A percentile compares a stretch with the other conserved stretches of the same genome.
Evolutionary conservation across 2,797 vertebrate species (phyloP).

Genomic region (Tolypeutes matacus): DNA sequence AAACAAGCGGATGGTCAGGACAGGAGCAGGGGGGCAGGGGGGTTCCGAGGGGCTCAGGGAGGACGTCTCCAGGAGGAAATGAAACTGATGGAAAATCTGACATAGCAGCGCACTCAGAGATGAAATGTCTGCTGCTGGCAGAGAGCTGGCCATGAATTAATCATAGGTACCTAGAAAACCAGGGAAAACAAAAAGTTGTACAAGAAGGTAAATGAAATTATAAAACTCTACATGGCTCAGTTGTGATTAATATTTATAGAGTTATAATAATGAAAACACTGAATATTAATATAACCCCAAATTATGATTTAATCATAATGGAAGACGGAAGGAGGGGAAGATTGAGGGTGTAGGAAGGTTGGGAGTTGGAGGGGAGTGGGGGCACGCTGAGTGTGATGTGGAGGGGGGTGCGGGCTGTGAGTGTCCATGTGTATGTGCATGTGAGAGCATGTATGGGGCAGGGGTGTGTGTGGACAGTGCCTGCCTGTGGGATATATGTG

Average conservation of each 20-base stretch:
- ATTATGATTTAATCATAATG: conserved; percentile 79
- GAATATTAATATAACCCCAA: conserved; percentile 80
- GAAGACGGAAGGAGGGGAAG: conserved; percentile 34
- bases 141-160: conserved; percentile 76
- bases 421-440: background rate
- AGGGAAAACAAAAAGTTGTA: conserved; percentile 82
- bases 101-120: background rate
- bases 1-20: accelerated
- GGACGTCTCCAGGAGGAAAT: background rate
- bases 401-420: background rate
- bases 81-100: background rate
- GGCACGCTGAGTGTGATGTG: background rate
- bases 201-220: conserved; percentile 85
- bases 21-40: background rate
- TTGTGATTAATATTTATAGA: conserved; percentile 84
- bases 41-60: background rate
- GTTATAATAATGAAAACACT: conserved; percentile 83
- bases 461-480: accelerated
- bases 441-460: too few relatives aligned
- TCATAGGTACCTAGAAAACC: conserved; percentile 75
- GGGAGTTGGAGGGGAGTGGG: too few relatives aligned
- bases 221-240: conserved; percentile 80
- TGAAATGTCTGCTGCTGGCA: background rate
- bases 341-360: background rate
- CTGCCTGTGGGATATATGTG: too few relatives aligned